These are phyloP conservation scores for Metallyticus violacea DNA, from an alignment of 2,888 invertebrate genomes.

Conservation along the genomic window DNA sequence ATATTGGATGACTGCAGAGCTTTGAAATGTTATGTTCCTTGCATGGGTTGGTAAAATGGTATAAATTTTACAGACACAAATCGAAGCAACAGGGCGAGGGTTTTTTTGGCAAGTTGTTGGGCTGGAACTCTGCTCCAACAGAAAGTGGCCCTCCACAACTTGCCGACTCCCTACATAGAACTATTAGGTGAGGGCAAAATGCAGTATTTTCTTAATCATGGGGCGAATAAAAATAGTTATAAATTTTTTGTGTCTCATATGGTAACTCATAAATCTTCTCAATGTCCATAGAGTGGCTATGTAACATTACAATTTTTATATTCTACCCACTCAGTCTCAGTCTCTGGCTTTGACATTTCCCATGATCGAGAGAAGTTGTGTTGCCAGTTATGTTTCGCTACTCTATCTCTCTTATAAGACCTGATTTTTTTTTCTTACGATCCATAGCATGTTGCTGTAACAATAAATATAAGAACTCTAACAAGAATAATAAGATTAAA, in stretches of 20 bases:
- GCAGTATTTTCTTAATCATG: not conserved
- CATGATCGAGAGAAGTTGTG: too few species aligned
- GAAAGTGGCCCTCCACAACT: conserved; percentile 28
- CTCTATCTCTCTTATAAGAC: too few species aligned
- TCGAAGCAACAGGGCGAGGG: not conserved
- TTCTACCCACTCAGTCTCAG: too few species aligned
- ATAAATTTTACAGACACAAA: conserved; percentile 22
- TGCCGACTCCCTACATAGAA: conserved; percentile 39
- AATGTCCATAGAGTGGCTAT: too few species aligned
- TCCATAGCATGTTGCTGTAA: too few species aligned
- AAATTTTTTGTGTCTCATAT: not conserved
- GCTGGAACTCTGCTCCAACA: conserved; percentile 1
- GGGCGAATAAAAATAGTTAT: not conserved
- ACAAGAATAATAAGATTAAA: too few species aligned
- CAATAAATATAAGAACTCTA: too few species aligned
- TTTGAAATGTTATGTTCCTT: not conserved
- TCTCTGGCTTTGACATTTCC: too few species aligned
- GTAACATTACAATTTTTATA: too few species aligned
- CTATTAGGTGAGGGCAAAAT: conserved; percentile 50
- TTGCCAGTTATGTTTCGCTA: too few species aligned
- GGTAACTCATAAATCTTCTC: not conserved
- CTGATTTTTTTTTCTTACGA: too few species aligned
- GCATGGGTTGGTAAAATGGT: not conserved
- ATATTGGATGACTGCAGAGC: not conserved
- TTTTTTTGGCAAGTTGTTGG: conserved; percentile 17